Percentiles rank a stretch among this genome's conserved stretches.
Conservation (phyloP, 2,113 vertebrate species). For the Leptobrachium leishanense region DNA sequence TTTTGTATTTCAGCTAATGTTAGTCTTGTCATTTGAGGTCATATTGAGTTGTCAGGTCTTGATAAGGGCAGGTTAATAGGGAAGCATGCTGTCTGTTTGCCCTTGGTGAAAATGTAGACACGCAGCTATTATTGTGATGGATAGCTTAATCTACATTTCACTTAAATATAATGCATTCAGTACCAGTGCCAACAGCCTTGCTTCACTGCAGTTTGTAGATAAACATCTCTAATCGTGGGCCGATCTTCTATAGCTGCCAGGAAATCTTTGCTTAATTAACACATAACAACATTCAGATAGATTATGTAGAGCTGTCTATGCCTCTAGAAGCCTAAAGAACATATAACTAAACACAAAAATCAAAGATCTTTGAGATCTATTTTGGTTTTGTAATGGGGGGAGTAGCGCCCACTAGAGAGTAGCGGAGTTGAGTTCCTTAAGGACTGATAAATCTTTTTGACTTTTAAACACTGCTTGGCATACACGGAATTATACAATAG, state of each 20-base stretch:
- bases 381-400: no score
- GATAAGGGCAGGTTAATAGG: not conserved
- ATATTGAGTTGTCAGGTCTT: no score
- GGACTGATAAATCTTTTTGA: no score
- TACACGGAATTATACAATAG: no score
- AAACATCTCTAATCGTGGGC: slow-evolving; percentile 54
- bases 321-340: not conserved
- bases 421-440: no score
- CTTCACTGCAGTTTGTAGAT: slow-evolving; percentile 59
- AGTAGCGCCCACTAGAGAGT: no score
- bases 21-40: no score
- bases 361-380: no score
- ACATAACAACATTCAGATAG: slow-evolving; percentile 10
- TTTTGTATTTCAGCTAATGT: no score
- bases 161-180: slow-evolving; percentile 60
- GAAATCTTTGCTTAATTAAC: slow-evolving; percentile 50
- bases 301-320: not conserved
- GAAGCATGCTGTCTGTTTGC: not conserved
- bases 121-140: slow-evolving; percentile 53
- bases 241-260: slow-evolving; percentile 39
- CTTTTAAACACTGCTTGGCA: no score
- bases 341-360: not conserved
- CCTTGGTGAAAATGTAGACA: not conserved
- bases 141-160: slow-evolving; percentile 58
- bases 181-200: slow-evolving; percentile 42